Conservation (phyloP, 2,113 vertebrate genomes). For the Amia ocellicauda region DNA sequence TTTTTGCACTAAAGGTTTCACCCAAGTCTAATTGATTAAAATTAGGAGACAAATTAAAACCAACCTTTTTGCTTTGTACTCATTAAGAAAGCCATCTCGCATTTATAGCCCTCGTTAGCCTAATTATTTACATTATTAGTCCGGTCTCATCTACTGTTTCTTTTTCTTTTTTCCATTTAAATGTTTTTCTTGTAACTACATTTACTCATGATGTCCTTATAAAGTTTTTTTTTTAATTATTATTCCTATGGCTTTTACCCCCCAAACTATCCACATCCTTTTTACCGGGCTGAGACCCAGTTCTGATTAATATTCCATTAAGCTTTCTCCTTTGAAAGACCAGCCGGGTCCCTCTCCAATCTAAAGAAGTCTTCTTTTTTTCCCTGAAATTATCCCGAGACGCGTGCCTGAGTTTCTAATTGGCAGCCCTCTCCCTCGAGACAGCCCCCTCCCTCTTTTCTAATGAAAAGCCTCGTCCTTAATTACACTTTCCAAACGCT, state of each 20-base stretch:
- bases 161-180: conserved; percentile 48
- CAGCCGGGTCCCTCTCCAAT: conserved; percentile 74
- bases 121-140: conserved; percentile 73
- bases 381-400: conserved; percentile 75
- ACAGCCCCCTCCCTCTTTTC: conserved; percentile 69
- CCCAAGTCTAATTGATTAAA: conserved; percentile 39
- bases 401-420: conserved; percentile 82
- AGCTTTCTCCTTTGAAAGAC: conserved; percentile 64
- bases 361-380: conserved; percentile 69
- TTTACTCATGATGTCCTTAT: conserved; percentile 42
- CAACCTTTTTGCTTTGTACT: conserved; percentile 66
- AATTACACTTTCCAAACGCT: conserved; percentile 83
- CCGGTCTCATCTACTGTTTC: conserved; percentile 65
- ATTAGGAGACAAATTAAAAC: conserved; percentile 48
- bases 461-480: conserved; percentile 83
- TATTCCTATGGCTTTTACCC: conserved; percentile 19
- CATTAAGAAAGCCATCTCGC: conserved; percentile 64
- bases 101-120: conserved; percentile 56
- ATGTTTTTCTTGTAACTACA: conserved; percentile 50
- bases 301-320: conserved; percentile 80
- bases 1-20: conserved; percentile 27
- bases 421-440: conserved; percentile 71
- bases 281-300: conserved; percentile 51
- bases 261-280: conserved; percentile 22
- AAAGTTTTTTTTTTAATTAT: conserved; percentile 2